Percentiles rank a stretch among this genome's conserved stretches.
Conservation (phyloP, 2,113 vertebrate genomes). For the Myodes glareolus region DNA sequence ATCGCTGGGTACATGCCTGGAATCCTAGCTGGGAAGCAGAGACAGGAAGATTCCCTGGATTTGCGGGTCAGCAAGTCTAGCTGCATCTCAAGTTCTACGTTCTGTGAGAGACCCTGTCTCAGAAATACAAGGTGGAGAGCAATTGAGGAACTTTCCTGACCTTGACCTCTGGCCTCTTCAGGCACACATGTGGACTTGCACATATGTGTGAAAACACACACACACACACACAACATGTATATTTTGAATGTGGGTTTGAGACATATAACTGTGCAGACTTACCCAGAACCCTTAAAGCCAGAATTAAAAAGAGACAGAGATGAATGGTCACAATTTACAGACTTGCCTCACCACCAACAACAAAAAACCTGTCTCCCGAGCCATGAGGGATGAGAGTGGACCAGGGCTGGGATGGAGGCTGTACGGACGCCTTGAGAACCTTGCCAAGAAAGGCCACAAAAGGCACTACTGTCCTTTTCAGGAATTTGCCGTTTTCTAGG, state of each 20-base stretch:
- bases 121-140: background rate
- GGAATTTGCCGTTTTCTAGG: conserved; percentile 49
- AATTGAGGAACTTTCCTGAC: too few species aligned
- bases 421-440: conserved; percentile 21
- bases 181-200: background rate
- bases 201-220: background rate
- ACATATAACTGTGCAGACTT: background rate
- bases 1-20: background rate
- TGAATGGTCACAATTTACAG: background rate
- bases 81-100: background rate
- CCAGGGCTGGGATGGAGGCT: background rate
- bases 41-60: background rate
- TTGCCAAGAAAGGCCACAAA: background rate
- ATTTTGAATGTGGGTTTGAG: background rate
- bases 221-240: background rate
- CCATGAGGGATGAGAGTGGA: background rate
- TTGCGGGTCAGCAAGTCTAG: background rate
- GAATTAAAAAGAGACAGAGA: background rate
- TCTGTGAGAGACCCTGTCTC: background rate
- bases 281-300: background rate
- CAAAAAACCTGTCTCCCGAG: background rate
- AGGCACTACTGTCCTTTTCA: conserved; percentile 48
- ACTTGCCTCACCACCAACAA: background rate
- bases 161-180: background rate
- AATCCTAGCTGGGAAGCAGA: background rate